phyloP scores from a whole-genome alignment of 2,113 vertebrate genomes.

The Buteo buteo region DNA sequence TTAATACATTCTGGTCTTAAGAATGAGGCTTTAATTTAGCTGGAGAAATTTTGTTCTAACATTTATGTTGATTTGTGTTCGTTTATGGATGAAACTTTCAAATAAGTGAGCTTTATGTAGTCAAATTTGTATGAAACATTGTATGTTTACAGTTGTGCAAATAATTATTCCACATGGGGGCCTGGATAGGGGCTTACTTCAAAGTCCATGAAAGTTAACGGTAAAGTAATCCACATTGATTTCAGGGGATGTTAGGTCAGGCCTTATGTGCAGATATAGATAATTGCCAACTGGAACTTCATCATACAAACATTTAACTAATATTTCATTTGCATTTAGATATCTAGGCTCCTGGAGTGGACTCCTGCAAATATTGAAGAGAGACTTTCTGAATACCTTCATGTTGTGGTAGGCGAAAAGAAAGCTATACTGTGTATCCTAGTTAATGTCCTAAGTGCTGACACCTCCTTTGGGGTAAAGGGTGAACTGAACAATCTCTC shows the following conservation, averaged over 20 bases:
- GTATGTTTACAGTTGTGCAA: not conserved
- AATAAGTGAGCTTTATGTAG: not conserved
- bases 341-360: not conserved
- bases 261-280: not conserved
- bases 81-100: not conserved
- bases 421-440: not conserved
- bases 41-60: not conserved
- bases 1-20: not conserved
- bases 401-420: not conserved
- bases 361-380: not conserved
- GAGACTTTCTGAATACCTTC: not conserved
- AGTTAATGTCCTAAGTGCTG: not conserved
- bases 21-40: not conserved
- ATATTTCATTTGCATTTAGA: not conserved
- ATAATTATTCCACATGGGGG: not conserved
- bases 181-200: not conserved
- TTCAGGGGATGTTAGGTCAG: not conserved
- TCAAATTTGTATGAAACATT: not conserved
- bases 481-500: not conserved
- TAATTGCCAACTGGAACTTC: not conserved
- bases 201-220: not conserved
- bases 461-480: not conserved
- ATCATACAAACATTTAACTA: not conserved
- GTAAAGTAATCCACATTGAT: not conserved
- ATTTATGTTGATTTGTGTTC: not conserved